Conservation (phyloP, 2,888 invertebrate species). For the Heterodera filipjevi region DNA sequence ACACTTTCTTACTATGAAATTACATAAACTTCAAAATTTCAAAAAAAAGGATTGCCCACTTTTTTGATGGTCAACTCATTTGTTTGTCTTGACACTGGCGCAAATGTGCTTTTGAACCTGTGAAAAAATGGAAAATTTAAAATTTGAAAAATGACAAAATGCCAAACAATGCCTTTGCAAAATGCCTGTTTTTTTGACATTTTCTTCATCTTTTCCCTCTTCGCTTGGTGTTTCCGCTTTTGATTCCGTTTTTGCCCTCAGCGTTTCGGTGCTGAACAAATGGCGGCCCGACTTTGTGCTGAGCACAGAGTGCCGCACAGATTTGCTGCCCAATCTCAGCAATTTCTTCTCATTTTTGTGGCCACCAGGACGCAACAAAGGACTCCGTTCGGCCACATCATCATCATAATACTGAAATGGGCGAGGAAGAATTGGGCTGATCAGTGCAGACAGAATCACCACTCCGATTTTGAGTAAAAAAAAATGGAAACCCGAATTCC, state of each 20-base stretch:
- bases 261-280: neutral
- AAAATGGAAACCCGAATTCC: too few species aligned
- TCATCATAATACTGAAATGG: too few species aligned
- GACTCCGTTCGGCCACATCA: too few species aligned
- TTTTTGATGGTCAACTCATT: neutral
- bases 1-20: too few species aligned
- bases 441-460: too few species aligned
- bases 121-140: neutral
- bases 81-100: neutral
- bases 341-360: neutral
- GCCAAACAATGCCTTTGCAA: neutral
- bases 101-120: neutral
- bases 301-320: neutral
- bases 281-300: neutral
- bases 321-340: neutral
- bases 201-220: neutral
- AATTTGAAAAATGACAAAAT: neutral
- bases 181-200: neutral
- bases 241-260: neutral
- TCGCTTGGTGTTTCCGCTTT: neutral
- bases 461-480: too few species aligned
- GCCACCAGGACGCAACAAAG: too few species aligned
- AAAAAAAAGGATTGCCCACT: too few species aligned
- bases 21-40: too few species aligned
- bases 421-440: too few species aligned